Evolutionary conservation across 2,888 invertebrate genomes (phyloP).

Genomic region (Acholoe squamosa): DNA sequence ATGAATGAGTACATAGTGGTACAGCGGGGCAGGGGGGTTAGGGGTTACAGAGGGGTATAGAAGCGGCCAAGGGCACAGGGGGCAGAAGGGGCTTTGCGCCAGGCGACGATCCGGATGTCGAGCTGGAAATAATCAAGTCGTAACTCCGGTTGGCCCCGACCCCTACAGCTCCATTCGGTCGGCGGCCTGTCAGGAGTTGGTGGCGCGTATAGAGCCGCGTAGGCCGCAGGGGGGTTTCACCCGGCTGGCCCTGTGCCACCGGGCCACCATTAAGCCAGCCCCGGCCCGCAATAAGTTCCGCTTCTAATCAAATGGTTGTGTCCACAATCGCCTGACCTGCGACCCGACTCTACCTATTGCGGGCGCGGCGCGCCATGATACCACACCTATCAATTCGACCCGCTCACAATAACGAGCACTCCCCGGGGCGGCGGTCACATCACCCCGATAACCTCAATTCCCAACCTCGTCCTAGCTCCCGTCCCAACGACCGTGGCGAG

Average conservation of each 20-base stretch:
- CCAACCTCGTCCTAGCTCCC: background rate
- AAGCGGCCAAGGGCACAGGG: background rate
- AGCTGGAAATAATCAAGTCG: slow-evolving; percentile 45
- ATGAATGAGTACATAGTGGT: background rate
- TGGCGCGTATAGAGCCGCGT: background rate
- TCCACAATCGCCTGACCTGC: slow-evolving; percentile 30
- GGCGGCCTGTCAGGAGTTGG: slow-evolving; percentile 46
- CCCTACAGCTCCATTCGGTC: background rate
- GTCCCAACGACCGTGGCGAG: background rate
- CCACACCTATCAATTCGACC: slow-evolving; percentile 58
- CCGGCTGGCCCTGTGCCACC: background rate
- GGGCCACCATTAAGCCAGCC: slow-evolving; percentile 26
- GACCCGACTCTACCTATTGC: slow-evolving; percentile 48
- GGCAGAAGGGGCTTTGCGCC: background rate
- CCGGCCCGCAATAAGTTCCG: slow-evolving; percentile 53
- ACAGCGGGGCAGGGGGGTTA: background rate
- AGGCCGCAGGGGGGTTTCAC: background rate
- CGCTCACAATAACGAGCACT: slow-evolving; percentile 44
- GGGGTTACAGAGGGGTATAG: background rate
- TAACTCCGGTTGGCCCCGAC: slow-evolving; percentile 15
- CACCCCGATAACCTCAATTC: slow-evolving; percentile 60
- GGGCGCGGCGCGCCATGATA: background rate
- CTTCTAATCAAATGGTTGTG: slow-evolving; percentile 60
- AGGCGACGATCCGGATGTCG: slow-evolving; percentile 28
- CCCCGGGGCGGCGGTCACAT: slow-evolving; percentile 22